Base-by-base conservation (phyloP, 2,888 invertebrate genomes). In the Parapristionchus giblindavisi region DNA sequence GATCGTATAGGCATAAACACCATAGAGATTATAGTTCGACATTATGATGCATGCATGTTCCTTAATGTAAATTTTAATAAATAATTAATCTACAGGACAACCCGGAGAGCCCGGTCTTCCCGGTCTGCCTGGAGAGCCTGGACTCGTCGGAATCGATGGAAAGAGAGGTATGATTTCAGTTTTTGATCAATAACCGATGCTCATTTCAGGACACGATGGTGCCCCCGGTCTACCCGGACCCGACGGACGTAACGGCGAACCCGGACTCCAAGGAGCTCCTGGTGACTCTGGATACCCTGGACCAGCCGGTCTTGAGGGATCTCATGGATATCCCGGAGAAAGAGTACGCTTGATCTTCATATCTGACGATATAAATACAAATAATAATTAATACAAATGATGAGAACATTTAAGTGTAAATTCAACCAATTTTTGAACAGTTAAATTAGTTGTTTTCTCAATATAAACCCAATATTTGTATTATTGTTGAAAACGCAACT, bases 1-100 rank as follows among this genome's bases (percentile, higher is more conserved):
- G 48, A 43, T 43, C 48, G 11, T 14, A 8, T 8, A 8, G 11
- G 48, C 48, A 24, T 24, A 24, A 24, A 11, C 52, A 52, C 52
- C 21, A 52, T 52, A 52, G 21, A n/a, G n/a, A 5, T 11, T 52
- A 24, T 21, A 21, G 24, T 52, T 48, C 48, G 17, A 14, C 17
- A 48, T 4, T 24, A 52, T 52, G 52, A 5, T 24, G 52, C 21
- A 6, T 27, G 21, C 0, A 58, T 21, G 2, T 2, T 56, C 8
- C 58, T 56, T 3, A 27, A 17, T 3, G 24, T 5, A 63, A 83
- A 85, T 61, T 83, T 85, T 54, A 84, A 94, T 17, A 86, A 90
- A 60, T 90, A 91, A 79, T 93, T 94, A 21, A 81, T 87, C 1
- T 91, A 90, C 24, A 68, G 88, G 87, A 24, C 63, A 75, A 11